Evolutionary conservation across 2,888 invertebrate genomes (phyloP), one percentile per base, ranked within the genome.

Genomic region (Phyto melanocephala): DNA sequence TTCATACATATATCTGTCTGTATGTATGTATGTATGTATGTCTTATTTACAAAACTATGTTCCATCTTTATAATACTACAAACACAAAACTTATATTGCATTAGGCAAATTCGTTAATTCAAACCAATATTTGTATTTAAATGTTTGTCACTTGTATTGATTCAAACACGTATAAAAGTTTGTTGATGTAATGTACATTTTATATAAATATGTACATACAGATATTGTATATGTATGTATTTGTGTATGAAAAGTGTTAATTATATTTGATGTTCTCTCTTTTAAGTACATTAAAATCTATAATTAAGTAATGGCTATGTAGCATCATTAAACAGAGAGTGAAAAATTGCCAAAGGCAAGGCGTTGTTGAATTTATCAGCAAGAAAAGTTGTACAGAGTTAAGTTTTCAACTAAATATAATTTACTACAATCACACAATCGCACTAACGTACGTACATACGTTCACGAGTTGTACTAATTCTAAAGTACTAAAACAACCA

Each of bases 211-310:
- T n/a, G n/a, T n/a, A n/a, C n/a, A n/a, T n/a, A n/a, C n/a, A n/a
- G n/a, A n/a, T n/a, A n/a, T n/a, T n/a, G n/a, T n/a, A n/a, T n/a
- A 6, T 5, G 28, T 5, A 20, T 15, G 45, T 47, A 28, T 20
- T 60, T 62, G 40, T 60, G 22, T 47, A 35, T 45, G 75, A 56
- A 77, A 83, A 80, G 80, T 84, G 80, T 80, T 84, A 84, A 84
- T 84, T 84, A 84, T 75, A 67, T 76, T 71, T 78, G 72, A 78
- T 68, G 80, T 54, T 77, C 60, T 68, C 80, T 80, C n/a, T 67
- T 71, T 75, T 79, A 82, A 79, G 79, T 72, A 74, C 75, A 84
- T 84, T 84, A 84, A 84, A 84, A 84, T 84, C 84, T 78, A 84
- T 84, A 84, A 84, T 84, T 81, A 77, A 78, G 72, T 81, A 84